Base-by-base conservation (phyloP, 2,797 vertebrate species). In the Paguma larvata region DNA sequence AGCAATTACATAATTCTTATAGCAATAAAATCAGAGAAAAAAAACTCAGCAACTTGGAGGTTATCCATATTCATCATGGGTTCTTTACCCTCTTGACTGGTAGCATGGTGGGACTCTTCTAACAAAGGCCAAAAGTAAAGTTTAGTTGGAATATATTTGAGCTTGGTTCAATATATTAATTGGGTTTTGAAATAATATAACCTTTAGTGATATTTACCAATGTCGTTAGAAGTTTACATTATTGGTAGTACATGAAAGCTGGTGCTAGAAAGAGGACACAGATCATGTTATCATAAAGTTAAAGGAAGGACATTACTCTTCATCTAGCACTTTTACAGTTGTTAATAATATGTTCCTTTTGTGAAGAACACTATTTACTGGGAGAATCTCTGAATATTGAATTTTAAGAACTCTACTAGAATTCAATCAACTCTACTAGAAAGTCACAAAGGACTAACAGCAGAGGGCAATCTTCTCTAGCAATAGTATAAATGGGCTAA, bases 391-490 rank as follows among this genome's bases (percentile, higher is more conserved):
- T 96, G 16, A 96, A 82, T 73, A 65, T 70, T 78, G 78, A 89
- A 91, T 44, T 89, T 87, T 11, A 89, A 93, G 46, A 96, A 95
- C 38, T 32, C 46, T 83, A 83, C 2, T 68, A 84, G 4, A 18
- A 32, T n/a, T 59, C 46, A 88, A 59, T 48, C 12, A 53, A 27
- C 16, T 83, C 12, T 70, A 34, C 1, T 32, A 62, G 75, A 73
- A 85, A 85, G 51, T 70, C 67, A 94, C 77, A 95, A 27, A 59
- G 48, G 96, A 98, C 93, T 94, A 98, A 98, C 97, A 98, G 95
- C 95, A 98, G 98, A 98, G 98, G 98, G 97, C 98, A 98, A 98
- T 98, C 91, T 98, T 98, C 96, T 98, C 97, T 96, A 98, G 90
- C 8, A 19, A 41, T 96, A 96, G 2, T 1, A 0, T 15, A 38